Evolutionary conservation across 2,797 vertebrate genomes (phyloP).

Genomic region (Sebastolobus alascanus): DNA sequence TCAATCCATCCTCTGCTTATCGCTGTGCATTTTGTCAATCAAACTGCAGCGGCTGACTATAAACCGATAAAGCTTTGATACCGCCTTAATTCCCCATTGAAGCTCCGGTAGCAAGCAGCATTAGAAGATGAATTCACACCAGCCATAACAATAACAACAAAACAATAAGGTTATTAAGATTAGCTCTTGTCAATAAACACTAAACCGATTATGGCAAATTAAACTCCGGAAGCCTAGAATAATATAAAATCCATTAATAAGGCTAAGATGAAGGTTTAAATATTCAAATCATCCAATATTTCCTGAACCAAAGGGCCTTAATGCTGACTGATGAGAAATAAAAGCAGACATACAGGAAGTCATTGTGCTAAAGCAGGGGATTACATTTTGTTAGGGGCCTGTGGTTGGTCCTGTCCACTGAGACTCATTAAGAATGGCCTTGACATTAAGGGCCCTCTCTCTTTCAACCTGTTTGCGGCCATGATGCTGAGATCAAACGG

Average conservation of each 20-base stretch:
- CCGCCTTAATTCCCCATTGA: conserved; percentile 43
- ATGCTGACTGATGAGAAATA: conserved; percentile 32
- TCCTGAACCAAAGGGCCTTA: conserved; percentile 5
- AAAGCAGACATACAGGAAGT: conserved; percentile 69
- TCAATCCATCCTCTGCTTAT: conserved; percentile 65
- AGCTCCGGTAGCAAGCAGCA: conserved; percentile 22
- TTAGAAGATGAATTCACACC: conserved; percentile 42
- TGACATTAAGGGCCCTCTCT: conserved; percentile 80
- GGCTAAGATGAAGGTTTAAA: conserved; percentile 28
- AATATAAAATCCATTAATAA: conserved; percentile 34
- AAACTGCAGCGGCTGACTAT: conserved; percentile 54
- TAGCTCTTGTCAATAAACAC: conserved; percentile 53
- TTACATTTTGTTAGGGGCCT: conserved; percentile 73
- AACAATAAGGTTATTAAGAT: conserved; percentile 60
- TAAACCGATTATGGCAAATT: conserved; percentile 65
- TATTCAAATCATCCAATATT: conserved; percentile 46
- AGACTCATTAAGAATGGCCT: conserved; percentile 82
- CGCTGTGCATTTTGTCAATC: conserved; percentile 72
- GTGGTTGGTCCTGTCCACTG: conserved; percentile 73
- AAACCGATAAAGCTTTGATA: conserved; percentile 61
- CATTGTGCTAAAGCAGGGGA: conserved; percentile 66
- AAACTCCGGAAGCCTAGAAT: conserved; percentile 35
- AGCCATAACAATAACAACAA: conserved; percentile 48
- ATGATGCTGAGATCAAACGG: conserved; percentile 84
- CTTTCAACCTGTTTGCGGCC: conserved; percentile 79